Evolutionary conservation across 2,113 vertebrate genomes (phyloP), one percentile per base, ranked within the genome.

Genomic region (Bolborhynchus lineola): DNA sequence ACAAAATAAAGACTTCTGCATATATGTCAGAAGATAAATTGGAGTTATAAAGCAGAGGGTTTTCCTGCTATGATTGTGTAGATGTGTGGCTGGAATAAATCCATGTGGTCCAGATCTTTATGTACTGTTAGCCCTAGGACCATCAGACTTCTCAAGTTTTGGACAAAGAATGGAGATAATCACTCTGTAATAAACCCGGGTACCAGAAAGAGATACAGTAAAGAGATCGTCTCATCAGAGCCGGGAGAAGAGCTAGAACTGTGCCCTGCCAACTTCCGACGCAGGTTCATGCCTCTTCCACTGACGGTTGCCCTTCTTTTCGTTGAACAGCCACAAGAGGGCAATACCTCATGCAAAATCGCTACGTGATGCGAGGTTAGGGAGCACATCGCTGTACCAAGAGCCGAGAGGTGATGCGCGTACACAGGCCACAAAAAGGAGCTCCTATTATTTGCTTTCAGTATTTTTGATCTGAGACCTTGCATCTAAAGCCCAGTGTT

Each of bases 281-380:
- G 16, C 14, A 5, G 44, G 17, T 10, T 18, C 39, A 5, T 4
- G 31, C 20, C 35, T 1, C 50, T n/a, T 53, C 14, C 18, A 4
- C 46, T 4, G 49, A 17, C 41, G 12, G 33, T 11, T 13, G 5
- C 26, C 28, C 44, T 39, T 17, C 26, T n/a, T 24, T 10, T 7
- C 3, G 0, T 8, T 17, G 17, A 44, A 24, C 39, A 62, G 52
- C 50, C 89, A 67, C 59, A 14, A 49, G 85, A 89, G 64, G 59
- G 70, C 85, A 67, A 77, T 10, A 44, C 31, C 35, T 26, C n/a
- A 37, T 10, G 19, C 28, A 23, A 65, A 71, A 42, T 6, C n/a
- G 23, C 28, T 8, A 0, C 0, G 2, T 4, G 35, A 5, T 24
- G 11, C n/a, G 12, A 20, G 14, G 47, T 41, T 37, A 4, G 41